Percentiles rank a stretch among this genome's conserved stretches.
Conservation (phyloP, 2,797 vertebrate species). For the Natrix natrix region DNA sequence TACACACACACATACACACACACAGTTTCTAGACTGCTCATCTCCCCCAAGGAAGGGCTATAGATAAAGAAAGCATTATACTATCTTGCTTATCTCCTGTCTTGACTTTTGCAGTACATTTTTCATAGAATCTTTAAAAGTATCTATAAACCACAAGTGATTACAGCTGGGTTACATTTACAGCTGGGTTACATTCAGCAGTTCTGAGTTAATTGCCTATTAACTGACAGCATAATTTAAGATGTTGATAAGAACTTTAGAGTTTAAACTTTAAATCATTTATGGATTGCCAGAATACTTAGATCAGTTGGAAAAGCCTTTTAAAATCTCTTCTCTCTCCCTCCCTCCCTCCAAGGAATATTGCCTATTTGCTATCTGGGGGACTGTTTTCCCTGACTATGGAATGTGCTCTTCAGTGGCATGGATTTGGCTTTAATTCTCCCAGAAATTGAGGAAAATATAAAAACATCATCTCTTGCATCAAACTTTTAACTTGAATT, state of each 20-base stretch:
- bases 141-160: not conserved
- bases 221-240: not conserved
- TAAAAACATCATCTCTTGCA: not conserved
- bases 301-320: not conserved
- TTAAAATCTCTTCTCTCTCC: not conserved
- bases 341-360: not conserved
- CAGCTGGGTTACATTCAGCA: not conserved
- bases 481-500: not conserved
- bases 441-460: not conserved
- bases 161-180: not conserved
- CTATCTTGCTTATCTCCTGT: not conserved
- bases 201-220: not conserved
- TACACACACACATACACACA: no score
- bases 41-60: no score
- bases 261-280: not conserved
- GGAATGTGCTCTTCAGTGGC: not conserved
- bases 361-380: not conserved
- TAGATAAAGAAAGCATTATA: not conserved
- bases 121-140: not conserved
- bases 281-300: not conserved
- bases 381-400: not conserved
- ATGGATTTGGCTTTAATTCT: not conserved
- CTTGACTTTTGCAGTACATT: not conserved
- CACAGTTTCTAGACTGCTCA: no score
- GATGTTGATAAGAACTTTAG: not conserved